phyloP scores from a whole-genome alignment of 2,113 vertebrate genomes.

The Climacteris rufus region DNA sequence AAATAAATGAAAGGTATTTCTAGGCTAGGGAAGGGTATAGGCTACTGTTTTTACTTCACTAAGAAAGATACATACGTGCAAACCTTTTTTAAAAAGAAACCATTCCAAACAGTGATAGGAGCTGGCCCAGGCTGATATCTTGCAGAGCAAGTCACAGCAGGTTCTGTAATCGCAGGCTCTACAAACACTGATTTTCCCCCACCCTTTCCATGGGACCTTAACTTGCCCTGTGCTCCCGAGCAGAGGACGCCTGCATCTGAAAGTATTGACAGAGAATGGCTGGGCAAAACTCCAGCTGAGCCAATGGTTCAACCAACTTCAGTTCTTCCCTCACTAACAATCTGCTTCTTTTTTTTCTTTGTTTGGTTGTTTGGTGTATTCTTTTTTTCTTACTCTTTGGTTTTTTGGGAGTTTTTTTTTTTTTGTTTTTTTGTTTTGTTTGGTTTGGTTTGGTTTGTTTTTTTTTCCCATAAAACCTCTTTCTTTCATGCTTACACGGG shows the following conservation, averaged over 20 bases:
- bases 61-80: background rate
- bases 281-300: background rate
- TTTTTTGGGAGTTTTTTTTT: background rate
- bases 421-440: background rate
- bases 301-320: background rate
- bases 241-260: fast-evolving
- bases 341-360: background rate
- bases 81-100: background rate
- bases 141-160: background rate
- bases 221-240: fast-evolving
- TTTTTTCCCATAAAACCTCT: fast-evolving
- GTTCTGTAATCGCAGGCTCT: background rate
- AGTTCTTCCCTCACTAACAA: background rate
- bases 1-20: background rate
- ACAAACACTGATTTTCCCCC: background rate
- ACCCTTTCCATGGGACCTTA: background rate
- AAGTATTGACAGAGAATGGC: background rate
- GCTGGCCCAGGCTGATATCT: background rate
- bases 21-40: background rate
- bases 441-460: fast-evolving
- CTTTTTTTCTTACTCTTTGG: no score
- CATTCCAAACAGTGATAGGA: background rate
- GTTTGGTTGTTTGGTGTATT: background rate
- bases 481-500: background rate
- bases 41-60: background rate